These are phyloP conservation scores for Chelidonichthys spinosus DNA, from an alignment of 2,797 vertebrate species.

Conservation along the genomic window DNA sequence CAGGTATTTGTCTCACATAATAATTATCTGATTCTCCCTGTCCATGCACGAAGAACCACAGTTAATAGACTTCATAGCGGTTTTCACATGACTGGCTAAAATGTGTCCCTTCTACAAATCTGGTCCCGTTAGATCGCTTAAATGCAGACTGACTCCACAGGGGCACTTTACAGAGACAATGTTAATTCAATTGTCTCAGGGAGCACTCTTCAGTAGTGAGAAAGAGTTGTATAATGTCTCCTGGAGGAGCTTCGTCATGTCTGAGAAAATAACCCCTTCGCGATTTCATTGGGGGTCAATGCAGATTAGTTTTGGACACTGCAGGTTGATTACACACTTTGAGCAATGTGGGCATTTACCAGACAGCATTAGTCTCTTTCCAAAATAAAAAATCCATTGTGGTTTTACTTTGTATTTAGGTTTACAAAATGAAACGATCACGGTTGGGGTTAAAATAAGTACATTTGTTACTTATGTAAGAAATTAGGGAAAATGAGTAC, in stretches of 20 bases:
- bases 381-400: too few relatives aligned
- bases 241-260: neutral
- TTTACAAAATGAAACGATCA: too few relatives aligned
- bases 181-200: neutral
- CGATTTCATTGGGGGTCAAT: neutral
- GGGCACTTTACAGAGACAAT: neutral
- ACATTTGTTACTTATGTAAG: too few relatives aligned
- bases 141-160: slow-evolving; percentile 15
- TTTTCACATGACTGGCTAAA: slow-evolving; percentile 15
- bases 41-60: neutral
- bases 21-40: slow-evolving; percentile 29
- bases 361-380: neutral
- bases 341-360: neutral
- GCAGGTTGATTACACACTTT: slow-evolving; percentile 6
- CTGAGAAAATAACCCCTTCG: slow-evolving; percentile 2
- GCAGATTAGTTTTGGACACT: neutral
- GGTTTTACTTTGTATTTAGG: too few relatives aligned
- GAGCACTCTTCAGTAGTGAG: neutral
- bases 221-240: slow-evolving; percentile 2
- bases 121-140: neutral
- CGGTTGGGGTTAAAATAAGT: too few relatives aligned
- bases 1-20: slow-evolving; percentile 50
- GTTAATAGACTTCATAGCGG: slow-evolving; percentile 4
- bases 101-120: neutral
- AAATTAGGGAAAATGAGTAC: too few relatives aligned